Percentiles rank a stretch among this genome's conserved stretches.
Conservation (phyloP, 2,797 vertebrate genomes). For the Garrulus glandarius region DNA sequence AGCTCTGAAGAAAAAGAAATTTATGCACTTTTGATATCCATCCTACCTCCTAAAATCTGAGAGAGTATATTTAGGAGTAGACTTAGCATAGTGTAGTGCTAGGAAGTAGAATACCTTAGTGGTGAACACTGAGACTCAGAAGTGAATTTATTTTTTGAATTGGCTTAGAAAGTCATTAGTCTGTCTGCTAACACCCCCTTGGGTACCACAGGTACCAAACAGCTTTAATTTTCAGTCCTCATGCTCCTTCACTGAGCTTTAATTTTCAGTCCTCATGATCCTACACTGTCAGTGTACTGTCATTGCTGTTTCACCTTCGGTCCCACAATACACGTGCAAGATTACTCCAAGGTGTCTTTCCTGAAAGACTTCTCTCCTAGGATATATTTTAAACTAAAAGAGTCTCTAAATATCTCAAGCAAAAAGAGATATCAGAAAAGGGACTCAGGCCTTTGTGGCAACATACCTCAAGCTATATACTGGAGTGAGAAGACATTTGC, state of each 20-base stretch:
- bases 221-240: background rate
- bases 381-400: background rate
- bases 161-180: background rate
- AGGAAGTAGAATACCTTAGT: background rate
- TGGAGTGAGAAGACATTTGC: background rate
- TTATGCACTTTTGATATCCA: background rate
- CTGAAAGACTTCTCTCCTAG: background rate
- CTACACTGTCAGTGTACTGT: background rate
- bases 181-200: background rate
- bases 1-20: background rate
- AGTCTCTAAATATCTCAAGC: background rate
- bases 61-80: background rate
- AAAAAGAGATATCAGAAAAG: background rate
- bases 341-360: background rate
- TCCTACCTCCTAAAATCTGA: background rate
- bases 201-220: background rate
- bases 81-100: background rate
- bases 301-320: background rate
- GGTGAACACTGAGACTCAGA: background rate
- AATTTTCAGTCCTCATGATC: background rate
- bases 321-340: accelerated
- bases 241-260: background rate
- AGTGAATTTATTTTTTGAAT: background rate
- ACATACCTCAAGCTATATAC: background rate
- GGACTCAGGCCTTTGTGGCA: background rate